A percentile compares a stretch with the other conserved stretches of the same genome.
Evolutionary conservation across 2,888 invertebrate genomes (phyloP).

Genomic region (Melanostoma scalare): DNA sequence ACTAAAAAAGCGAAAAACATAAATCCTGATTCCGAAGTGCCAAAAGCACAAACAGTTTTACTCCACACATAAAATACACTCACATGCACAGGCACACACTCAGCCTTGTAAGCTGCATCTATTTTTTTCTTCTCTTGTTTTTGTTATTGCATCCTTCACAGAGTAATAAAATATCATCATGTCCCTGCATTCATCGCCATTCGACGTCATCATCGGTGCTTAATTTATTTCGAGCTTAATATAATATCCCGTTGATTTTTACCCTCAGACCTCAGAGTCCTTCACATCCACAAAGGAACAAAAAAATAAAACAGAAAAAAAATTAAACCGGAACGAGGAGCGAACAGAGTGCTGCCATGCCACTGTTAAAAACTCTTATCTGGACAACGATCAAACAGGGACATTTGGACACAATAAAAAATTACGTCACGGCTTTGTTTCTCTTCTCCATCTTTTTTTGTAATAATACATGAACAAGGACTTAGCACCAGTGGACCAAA

Average conservation of each 20-base stretch:
- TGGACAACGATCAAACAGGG: slow-evolving; percentile 60
- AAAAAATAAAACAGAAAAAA: slow-evolving; percentile 18
- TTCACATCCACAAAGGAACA: slow-evolving; percentile 29
- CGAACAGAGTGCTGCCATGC: slow-evolving; percentile 1
- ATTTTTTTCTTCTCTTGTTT: slow-evolving; percentile 2
- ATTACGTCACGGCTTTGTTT: slow-evolving; percentile 57
- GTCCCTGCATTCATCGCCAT: slow-evolving; percentile 66
- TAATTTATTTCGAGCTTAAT: slow-evolving; percentile 69
- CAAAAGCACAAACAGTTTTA: slow-evolving; percentile 70
- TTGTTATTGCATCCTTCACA: slow-evolving; percentile 48
- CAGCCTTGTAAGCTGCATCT: slow-evolving; percentile 19
- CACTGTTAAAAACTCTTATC: slow-evolving; percentile 59
- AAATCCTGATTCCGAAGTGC: slow-evolving; percentile 72
- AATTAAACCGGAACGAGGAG: not conserved
- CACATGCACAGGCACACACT: not conserved
- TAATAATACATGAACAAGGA: slow-evolving; percentile 62
- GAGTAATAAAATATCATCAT: slow-evolving; percentile 68
- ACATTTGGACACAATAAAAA: slow-evolving; percentile 65
- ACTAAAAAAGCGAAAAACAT: slow-evolving; percentile 52
- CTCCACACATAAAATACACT: slow-evolving; percentile 20
- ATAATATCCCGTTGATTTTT: slow-evolving; percentile 65
- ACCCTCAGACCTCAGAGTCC: slow-evolving; percentile 30
- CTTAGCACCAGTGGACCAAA: slow-evolving; percentile 58
- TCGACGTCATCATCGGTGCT: slow-evolving; percentile 62
- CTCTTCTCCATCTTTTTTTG: slow-evolving; percentile 38